Evolutionary conservation across 2,888 invertebrate genomes (phyloP).

Genomic region (Acleris emargana): DNA sequence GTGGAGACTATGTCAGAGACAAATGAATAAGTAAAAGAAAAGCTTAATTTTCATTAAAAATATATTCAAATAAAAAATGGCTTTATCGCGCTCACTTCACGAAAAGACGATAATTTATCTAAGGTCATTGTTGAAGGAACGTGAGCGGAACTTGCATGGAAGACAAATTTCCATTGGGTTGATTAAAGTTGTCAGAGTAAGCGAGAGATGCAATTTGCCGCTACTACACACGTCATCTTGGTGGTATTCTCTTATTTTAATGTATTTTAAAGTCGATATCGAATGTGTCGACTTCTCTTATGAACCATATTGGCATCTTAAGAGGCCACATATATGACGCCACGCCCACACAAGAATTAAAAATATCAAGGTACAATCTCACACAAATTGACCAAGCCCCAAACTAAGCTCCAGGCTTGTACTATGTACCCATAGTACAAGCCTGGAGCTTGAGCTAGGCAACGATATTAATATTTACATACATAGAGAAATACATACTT

Average conservation of each 20-base stretch:
- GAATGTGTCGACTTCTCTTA: background rate
- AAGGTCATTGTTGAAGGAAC: slow-evolving; percentile 73
- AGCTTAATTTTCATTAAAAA: slow-evolving; percentile 21
- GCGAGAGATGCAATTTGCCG: slow-evolving; percentile 68
- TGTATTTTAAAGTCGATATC: background rate
- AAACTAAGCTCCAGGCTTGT: too few species aligned
- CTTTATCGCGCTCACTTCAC: slow-evolving; percentile 47
- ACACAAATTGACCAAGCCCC: too few species aligned
- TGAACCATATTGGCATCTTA: too few species aligned
- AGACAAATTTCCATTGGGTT: slow-evolving; percentile 77
- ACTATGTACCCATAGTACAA: too few species aligned
- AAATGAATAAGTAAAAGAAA: slow-evolving; percentile 11
- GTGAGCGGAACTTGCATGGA: slow-evolving; percentile 71
- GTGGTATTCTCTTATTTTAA: background rate
- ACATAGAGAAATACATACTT: too few species aligned
- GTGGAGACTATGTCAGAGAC: background rate
- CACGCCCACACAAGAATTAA: too few species aligned
- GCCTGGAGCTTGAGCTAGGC: too few species aligned
- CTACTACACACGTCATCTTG: slow-evolving; percentile 42
- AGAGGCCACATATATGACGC: too few species aligned
- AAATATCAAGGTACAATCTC: too few species aligned
- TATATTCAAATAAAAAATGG: slow-evolving; percentile 23
- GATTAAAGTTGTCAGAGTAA: slow-evolving; percentile 75
- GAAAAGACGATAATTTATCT: slow-evolving; percentile 61
- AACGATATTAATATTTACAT: too few species aligned